Base-by-base conservation (phyloP, 1,140 invertebrate genomes). In the Papilio xuthus region DNA sequence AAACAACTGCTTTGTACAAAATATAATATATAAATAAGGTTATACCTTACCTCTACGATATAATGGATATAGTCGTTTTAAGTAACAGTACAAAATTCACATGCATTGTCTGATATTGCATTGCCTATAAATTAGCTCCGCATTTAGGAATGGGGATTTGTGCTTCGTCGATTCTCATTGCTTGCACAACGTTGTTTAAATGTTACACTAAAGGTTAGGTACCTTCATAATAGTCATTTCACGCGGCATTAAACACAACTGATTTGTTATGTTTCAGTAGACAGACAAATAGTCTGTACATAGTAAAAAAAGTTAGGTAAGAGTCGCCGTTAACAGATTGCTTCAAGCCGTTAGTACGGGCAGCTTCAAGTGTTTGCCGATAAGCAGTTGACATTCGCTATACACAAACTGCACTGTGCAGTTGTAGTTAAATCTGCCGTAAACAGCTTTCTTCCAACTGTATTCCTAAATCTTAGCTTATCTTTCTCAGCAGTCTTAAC, bases 111-210 rank as follows among this genome's bases (percentile, higher is more conserved):
- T 32, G 23, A 60, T 67, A 63, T 63, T 32, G 23, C 60, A 28
- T 32, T 67, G 60, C 26, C 23, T 15, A 67, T 67, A 67, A 67
- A 67, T 67, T 67, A 67, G 60, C 12, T 67, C 7, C 13, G 23
- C 23, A 28, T 28, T 67, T 67, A 15, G 26, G 60, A 28, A 67
- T 15, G 26, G 56, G 50, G 23, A 28, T 67, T 67, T 67, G 26
- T 32, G 60, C 60, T 32, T 32, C 60, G 4, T 67, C 60, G 60
- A 67, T 67, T 67, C 60, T 28, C 26, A 32, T 28, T 67, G 60
- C 60, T 67, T 67, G 15, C 60, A 18, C 60, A 67, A 67, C 26
- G 18, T 20, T 56, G 60, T 67, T 67, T 67, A 67, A 67, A 67
- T 67, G 60, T 32, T 67, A 67, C 56, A 28, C 13, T 67, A 67